A percentile compares a stretch with the other conserved stretches of the same genome.
phyloP scores from a whole-genome alignment of 53 echinoderm and acorn worm species.

The Temnopleurus reevesii region DNA sequence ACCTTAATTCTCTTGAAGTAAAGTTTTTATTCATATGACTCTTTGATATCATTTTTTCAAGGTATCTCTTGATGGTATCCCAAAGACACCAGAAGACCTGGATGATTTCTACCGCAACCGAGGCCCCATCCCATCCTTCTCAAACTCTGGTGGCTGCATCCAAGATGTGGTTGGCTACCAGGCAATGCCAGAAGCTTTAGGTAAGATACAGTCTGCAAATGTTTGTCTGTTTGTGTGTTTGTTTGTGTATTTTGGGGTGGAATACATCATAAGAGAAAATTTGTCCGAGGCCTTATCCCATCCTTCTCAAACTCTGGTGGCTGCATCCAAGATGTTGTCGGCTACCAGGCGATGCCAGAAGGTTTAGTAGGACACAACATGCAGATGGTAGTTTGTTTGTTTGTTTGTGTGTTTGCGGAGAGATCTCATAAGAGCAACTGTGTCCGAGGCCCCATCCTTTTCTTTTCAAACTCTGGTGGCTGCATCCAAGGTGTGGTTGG shows the following conservation, averaged over 20 bases:
- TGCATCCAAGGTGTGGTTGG: constrained; percentile 95
- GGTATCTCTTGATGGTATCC: constrained; percentile 87
- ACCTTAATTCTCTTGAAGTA: too few species aligned
- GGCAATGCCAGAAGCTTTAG: constrained; percentile 80
- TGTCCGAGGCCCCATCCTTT: constrained; percentile 87
- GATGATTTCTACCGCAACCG: constrained; percentile 82
- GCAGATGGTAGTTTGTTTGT: too few species aligned
- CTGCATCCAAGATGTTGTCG: too few species aligned
- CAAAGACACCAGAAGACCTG: constrained; percentile 89
- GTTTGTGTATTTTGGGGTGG: not conserved
- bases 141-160: constrained; percentile 92
- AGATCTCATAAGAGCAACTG: too few species aligned
- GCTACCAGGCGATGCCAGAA: too few species aligned
- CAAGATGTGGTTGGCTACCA: constrained; percentile 97
- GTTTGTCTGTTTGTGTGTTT: not conserved
- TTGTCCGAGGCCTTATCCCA: too few species aligned
- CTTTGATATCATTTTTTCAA: not conserved
- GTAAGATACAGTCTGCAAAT: constrained; percentile 60
- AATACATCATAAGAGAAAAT: too few species aligned
- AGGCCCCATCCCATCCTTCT: constrained; percentile 95
- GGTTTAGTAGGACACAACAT: too few species aligned
- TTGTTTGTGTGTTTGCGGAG: not conserved
- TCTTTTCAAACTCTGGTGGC: constrained; percentile 86
- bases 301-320: too few species aligned
- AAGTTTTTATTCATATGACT: too few species aligned